These are phyloP conservation scores for Menura novaehollandiae DNA, from an alignment of 2,113 vertebrate species.

Conservation along the genomic window DNA sequence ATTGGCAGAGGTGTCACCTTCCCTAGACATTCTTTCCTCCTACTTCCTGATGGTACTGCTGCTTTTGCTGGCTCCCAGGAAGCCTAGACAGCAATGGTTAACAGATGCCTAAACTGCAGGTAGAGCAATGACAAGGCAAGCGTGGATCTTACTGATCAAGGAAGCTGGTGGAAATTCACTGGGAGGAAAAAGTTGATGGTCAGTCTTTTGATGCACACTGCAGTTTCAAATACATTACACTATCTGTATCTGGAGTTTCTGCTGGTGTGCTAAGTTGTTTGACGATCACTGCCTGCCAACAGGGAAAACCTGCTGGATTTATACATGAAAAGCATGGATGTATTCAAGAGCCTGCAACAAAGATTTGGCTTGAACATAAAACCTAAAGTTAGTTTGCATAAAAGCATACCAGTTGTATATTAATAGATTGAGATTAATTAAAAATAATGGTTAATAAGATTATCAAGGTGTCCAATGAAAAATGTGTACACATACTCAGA, in stretches of 20 bases:
- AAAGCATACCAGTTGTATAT: neutral
- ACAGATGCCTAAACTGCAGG: neutral
- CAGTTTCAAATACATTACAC: neutral
- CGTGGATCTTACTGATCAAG: neutral
- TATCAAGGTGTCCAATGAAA: neutral
- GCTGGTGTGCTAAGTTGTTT: neutral
- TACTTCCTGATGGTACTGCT: neutral
- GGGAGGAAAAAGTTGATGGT: neutral
- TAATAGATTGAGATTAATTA: neutral
- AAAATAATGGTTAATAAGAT: neutral
- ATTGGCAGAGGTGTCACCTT: neutral
- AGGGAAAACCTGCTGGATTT: neutral
- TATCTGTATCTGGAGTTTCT: neutral
- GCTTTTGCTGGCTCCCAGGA: neutral
- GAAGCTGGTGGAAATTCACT: neutral
- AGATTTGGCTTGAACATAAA: neutral
- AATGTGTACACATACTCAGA: neutral
- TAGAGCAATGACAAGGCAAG: neutral
- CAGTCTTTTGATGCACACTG: neutral
- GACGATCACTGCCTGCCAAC: neutral
- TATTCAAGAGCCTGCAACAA: neutral
- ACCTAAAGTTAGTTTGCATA: neutral
- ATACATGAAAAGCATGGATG: neutral
- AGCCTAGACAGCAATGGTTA: neutral
- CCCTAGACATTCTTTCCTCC: neutral